These are phyloP conservation scores for Scatophagus argus DNA, from an alignment of 2,113 vertebrate genomes.

Conservation along the genomic window DNA sequence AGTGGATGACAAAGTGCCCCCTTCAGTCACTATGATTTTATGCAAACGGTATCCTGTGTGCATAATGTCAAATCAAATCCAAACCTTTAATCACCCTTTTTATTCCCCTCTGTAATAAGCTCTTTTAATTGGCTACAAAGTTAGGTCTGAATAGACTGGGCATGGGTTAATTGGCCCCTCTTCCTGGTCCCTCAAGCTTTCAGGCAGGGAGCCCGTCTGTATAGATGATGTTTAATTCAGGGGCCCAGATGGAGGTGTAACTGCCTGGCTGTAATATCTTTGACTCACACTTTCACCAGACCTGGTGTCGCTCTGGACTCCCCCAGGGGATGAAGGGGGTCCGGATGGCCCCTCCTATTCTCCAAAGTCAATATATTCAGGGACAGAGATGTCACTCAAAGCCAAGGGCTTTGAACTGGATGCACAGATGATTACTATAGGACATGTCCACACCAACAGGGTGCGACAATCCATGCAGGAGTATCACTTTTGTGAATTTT, in stretches of 20 bases:
- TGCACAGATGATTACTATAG: slow-evolving; percentile 14
- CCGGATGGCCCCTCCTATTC: slow-evolving; percentile 26
- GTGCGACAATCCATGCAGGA: not conserved
- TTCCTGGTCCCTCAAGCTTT: slow-evolving; percentile 51
- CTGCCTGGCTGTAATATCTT: slow-evolving; percentile 65
- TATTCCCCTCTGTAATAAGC: slow-evolving; percentile 43
- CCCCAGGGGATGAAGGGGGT: slow-evolving; percentile 37
- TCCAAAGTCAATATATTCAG: slow-evolving; percentile 36
- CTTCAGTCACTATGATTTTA: slow-evolving; percentile 20
- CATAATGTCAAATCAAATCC: slow-evolving; percentile 44
- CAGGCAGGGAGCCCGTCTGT: slow-evolving; percentile 68
- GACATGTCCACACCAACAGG: not conserved
- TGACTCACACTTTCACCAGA: slow-evolving; percentile 64
- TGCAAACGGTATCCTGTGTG: slow-evolving; percentile 22
- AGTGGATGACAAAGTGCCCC: slow-evolving; percentile 5
- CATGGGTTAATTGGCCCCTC: slow-evolving; percentile 75
- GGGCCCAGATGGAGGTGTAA: slow-evolving; percentile 74
- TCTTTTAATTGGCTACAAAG: slow-evolving; percentile 67
- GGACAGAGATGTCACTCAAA: slow-evolving; percentile 44
- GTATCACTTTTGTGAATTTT: not conserved
- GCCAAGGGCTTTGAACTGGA: slow-evolving; percentile 14
- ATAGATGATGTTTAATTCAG: slow-evolving; percentile 77
- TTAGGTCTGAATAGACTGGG: slow-evolving; percentile 54
- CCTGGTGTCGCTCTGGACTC: slow-evolving; percentile 45
- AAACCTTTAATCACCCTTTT: slow-evolving; percentile 38